Conservation (phyloP, 2,113 vertebrate genomes). For the Sinocyclocheilus anophthalmus region DNA sequence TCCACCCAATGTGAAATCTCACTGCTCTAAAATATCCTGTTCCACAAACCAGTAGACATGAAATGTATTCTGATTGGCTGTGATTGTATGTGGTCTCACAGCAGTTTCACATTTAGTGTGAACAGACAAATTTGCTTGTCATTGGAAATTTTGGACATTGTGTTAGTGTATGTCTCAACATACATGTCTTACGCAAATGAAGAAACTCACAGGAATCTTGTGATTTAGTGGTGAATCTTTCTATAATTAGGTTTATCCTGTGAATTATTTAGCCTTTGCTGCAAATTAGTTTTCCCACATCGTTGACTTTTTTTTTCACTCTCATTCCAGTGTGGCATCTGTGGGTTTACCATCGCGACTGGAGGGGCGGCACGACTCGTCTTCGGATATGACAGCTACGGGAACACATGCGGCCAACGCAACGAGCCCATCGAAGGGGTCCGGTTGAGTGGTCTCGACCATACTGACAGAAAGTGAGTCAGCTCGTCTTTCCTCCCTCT, state of each 20-base stretch:
- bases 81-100: background rate
- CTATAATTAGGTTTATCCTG: background rate
- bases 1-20: constrained; percentile 8
- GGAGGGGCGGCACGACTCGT: constrained; percentile 92
- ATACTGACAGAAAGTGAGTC: constrained; percentile 91
- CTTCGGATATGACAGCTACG: constrained; percentile 96
- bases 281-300: background rate
- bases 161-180: background rate
- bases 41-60: background rate
- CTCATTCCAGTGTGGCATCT: constrained; percentile 87
- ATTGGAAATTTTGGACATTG: background rate
- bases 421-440: constrained; percentile 87
- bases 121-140: background rate
- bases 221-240: background rate
- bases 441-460: constrained; percentile 89
- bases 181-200: background rate
- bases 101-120: background rate
- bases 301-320: background rate
- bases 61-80: background rate
- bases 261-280: background rate
- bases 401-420: constrained; percentile 95
- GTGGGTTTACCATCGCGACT: constrained; percentile 92
- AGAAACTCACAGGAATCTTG: background rate
- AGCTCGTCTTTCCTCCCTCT: background rate
- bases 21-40: background rate